phyloP scores from a whole-genome alignment of 2,888 invertebrate genomes.

The Lutraria lutraria region DNA sequence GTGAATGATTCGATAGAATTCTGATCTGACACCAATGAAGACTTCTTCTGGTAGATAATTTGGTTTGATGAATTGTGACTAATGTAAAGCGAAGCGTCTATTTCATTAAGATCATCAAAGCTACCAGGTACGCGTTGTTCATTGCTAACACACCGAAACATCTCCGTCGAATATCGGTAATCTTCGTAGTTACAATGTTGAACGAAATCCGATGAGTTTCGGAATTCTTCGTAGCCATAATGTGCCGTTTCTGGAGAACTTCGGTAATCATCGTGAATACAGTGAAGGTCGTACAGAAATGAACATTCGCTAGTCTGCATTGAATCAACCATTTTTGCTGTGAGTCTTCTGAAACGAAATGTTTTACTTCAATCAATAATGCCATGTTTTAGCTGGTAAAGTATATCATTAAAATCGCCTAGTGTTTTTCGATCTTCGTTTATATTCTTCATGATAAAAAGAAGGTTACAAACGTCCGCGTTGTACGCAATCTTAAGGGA shows the following conservation, averaged over 20 bases:
- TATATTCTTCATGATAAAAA: too few relatives aligned
- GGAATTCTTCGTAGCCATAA: constrained; percentile 35
- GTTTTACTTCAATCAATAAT: too few relatives aligned
- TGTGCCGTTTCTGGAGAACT: neutral
- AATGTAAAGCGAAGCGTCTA: constrained; percentile 45
- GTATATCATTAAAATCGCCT: too few relatives aligned
- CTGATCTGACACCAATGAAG: neutral
- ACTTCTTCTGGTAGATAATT: neutral
- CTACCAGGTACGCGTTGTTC: constrained; percentile 62
- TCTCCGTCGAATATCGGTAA: neutral
- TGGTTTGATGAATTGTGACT: neutral
- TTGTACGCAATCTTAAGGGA: too few relatives aligned
- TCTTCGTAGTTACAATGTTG: neutral
- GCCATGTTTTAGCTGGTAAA: too few relatives aligned
- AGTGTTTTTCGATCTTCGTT: too few relatives aligned
- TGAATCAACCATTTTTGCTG: neutral
- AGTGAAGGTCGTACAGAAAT: constrained; percentile 32
- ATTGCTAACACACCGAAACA: neutral
- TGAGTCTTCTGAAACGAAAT: constrained; percentile 11
- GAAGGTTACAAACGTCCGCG: too few relatives aligned
- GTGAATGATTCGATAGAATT: neutral
- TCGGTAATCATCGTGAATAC: constrained; percentile 13
- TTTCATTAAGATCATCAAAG: constrained; percentile 45
- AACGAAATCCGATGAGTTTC: constrained; percentile 20
- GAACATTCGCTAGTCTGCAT: constrained; percentile 33